These are phyloP conservation scores for Pagetopsis macropterus DNA, from an alignment of 2,797 vertebrate genomes.

Conservation along the genomic window DNA sequence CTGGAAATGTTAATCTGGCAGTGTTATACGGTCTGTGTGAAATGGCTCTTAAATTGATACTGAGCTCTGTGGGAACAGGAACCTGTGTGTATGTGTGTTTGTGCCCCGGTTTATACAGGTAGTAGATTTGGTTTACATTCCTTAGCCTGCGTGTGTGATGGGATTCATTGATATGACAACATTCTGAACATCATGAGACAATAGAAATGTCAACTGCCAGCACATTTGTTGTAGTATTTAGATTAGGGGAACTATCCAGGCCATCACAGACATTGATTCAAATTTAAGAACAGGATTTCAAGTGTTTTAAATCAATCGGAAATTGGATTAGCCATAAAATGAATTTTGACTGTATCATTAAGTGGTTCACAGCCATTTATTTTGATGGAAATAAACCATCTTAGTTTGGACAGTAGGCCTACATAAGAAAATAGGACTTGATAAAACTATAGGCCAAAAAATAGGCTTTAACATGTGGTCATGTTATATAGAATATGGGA, in stretches of 20 bases:
- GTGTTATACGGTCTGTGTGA: slow-evolving; percentile 50
- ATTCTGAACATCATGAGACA: background rate
- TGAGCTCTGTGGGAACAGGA: slow-evolving; percentile 75
- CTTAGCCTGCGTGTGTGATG: slow-evolving; percentile 1
- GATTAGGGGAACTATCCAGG: background rate
- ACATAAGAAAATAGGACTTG: background rate
- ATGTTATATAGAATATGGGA: too few species aligned
- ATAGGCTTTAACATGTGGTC: too few species aligned
- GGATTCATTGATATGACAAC: background rate
- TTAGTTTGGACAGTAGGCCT: background rate
- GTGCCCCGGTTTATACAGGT: background rate
- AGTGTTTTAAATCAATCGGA: background rate
- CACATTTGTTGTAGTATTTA: background rate
- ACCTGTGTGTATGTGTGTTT: slow-evolving; percentile 17
- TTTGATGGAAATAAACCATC: background rate
- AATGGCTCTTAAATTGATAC: slow-evolving; percentile 52
- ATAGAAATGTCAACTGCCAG: background rate
- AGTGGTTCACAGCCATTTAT: too few species aligned
- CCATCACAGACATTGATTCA: background rate
- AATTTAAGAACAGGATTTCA: background rate
- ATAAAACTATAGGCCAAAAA: background rate
- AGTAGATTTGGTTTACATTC: slow-evolving; percentile 28
- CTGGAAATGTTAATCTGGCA: slow-evolving; percentile 48
- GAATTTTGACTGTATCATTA: background rate
- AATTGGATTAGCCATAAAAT: background rate